Conservation (phyloP, 2,888 invertebrate genomes). For the Caenorhabditis doughertyi region DNA sequence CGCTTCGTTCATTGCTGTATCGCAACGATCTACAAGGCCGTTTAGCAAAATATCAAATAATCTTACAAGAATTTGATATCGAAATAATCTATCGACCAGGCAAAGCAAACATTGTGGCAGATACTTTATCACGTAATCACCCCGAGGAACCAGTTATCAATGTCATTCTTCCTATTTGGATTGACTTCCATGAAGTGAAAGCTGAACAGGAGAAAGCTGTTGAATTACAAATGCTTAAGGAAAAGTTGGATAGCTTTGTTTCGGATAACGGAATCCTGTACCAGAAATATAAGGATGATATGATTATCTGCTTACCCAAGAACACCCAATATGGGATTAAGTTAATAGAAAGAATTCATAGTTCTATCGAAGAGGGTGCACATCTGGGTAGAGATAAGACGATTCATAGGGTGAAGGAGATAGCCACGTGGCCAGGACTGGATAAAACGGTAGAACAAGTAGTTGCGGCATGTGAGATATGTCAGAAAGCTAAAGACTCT, state of each 20-base stretch:
- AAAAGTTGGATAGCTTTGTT: background rate
- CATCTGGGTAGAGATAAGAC: slow-evolving; percentile 4
- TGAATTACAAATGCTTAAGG: background rate
- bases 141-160: background rate
- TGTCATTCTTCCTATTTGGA: background rate
- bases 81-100: background rate
- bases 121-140: background rate
- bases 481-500: background rate
- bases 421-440: background rate
- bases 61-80: background rate
- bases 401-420: background rate
- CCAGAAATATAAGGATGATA: background rate
- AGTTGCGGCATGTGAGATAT: background rate
- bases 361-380: background rate
- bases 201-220: background rate
- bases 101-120: background rate
- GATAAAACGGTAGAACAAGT: background rate
- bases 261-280: background rate
- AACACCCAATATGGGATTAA: background rate
- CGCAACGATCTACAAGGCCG: background rate
- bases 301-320: background rate
- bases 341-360: background rate
- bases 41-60: background rate
- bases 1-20: background rate
- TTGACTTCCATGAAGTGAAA: background rate